Evolutionary conservation across 2,113 vertebrate species (phyloP), one percentile per base, ranked within the genome.

Genomic region (Motacilla tschutschensis): DNA sequence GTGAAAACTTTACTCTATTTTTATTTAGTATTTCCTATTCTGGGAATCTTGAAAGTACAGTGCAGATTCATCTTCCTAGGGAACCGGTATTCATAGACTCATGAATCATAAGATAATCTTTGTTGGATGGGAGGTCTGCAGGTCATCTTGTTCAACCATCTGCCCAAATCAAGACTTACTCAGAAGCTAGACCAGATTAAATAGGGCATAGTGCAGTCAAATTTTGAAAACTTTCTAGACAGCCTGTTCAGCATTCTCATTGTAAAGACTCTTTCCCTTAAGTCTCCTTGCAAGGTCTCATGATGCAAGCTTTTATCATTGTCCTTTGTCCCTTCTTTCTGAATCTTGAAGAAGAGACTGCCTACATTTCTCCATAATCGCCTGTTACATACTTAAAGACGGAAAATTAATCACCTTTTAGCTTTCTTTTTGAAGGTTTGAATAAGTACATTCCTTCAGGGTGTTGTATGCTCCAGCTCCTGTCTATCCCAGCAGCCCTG

Each of bases 351-450:
- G 41, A 65, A 66, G 21, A 79, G 5, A 25, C 9, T 19, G 9
- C 3, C 10, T 55, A 14, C 63, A 7, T 55, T 80, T 71, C 48
- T 60, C 33, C 44, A 36, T 44, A 60, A 72, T 17, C 36, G 33
- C 17, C 2, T 0, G 0, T 46, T 74, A 36, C 6, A 4, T 51
- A 65, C 28, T 21, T 44, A 54, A 48, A 38, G 28, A 15, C 26
- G 66, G n/a, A 53, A 78, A 35, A 60, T 18, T 10, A n/a, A 62
- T 48, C 6, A 19, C 6, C 3, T 41, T 69, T 74, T 28, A 54
- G n/a, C 7, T 16, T 50, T 70, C 48, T 20, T 79, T 86, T 75
- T 60, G 6, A 15, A 65, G 24, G 18, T 17, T 12, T 84, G 14
- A 69, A 63, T 38, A 50, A 64, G 12, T 21, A 17, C 8, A 17